phyloP scores from a whole-genome alignment of 2,113 vertebrate species.

The Hepsetus odoe region DNA sequence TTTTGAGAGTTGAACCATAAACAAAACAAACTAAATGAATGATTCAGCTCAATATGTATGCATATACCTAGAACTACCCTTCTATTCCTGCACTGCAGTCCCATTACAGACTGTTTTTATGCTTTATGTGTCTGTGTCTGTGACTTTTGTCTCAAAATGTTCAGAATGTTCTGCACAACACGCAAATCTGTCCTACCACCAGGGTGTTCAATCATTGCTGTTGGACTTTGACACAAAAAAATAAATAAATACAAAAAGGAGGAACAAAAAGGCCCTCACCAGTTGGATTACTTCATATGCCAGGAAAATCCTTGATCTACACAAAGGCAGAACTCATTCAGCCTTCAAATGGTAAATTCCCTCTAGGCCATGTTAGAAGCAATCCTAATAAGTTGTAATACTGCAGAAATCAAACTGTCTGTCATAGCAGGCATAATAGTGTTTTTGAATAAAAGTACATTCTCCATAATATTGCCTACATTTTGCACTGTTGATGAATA shows the following conservation, averaged over 20 bases:
- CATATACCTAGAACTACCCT: background rate
- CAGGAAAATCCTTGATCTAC: constrained; percentile 55
- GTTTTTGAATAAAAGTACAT: background rate
- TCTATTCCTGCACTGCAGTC: background rate
- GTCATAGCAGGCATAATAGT: background rate
- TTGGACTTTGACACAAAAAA: constrained; percentile 33
- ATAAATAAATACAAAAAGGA: constrained; percentile 25
- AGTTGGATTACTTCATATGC: constrained; percentile 66
- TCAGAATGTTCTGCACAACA: constrained; percentile 8
- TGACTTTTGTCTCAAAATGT: no score
- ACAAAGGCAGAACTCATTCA: constrained; percentile 49
- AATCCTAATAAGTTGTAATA: background rate
- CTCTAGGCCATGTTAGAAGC: background rate
- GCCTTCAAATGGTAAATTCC: constrained; percentile 20
- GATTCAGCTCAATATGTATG: background rate
- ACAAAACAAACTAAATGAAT: background rate
- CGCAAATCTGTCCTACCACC: constrained; percentile 33
- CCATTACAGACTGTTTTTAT: background rate
- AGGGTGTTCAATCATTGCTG: constrained; percentile 27
- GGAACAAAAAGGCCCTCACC: constrained; percentile 47
- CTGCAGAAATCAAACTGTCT: background rate
- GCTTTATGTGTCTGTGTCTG: no score
- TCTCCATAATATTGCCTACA: background rate
- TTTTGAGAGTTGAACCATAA: no score
- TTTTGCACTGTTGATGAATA: background rate